Percentiles rank a stretch among this genome's conserved stretches.
phyloP scores from a whole-genome alignment of 2,113 vertebrate species.

The Sceloporus tristichus region DNA sequence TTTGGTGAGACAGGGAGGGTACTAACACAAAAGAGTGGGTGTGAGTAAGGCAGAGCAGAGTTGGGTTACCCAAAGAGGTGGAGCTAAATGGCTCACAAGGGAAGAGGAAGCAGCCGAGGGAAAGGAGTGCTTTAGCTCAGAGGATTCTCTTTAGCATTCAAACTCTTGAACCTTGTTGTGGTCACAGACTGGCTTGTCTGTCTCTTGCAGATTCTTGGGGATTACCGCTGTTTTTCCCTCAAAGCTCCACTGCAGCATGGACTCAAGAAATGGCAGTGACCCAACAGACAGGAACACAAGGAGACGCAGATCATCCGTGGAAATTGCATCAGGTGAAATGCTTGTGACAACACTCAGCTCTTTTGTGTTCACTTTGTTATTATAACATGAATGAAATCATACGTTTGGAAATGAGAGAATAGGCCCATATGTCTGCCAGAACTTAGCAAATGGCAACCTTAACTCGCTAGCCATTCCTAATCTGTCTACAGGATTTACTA shows the following conservation, averaged over 20 bases:
- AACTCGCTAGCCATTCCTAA: not conserved
- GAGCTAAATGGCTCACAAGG: constrained; percentile 26
- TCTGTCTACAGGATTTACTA: not conserved
- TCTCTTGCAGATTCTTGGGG: not conserved
- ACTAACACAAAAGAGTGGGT: not conserved
- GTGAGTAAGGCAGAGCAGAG: not conserved
- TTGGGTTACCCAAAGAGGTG: not conserved
- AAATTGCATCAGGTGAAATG: constrained; percentile 58
- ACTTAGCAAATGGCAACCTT: not conserved
- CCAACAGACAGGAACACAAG: accelerated
- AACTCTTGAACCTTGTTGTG: not conserved
- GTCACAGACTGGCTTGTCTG: not conserved
- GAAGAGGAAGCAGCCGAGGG: not conserved
- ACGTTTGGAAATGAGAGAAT: not conserved
- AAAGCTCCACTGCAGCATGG: constrained; percentile 54
- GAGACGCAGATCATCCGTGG: not conserved
- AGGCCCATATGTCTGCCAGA: not conserved
- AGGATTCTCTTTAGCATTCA: too few species aligned
- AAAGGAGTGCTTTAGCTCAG: too few species aligned
- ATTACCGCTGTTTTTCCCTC: constrained; percentile 7
- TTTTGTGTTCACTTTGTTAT: not conserved
- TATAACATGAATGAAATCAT: not conserved
- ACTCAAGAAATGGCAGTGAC: constrained; percentile 48
- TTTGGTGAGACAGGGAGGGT: not conserved
- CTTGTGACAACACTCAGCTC: not conserved